phyloP scores from a whole-genome alignment of 1,140 invertebrate genomes.

The Philopotamus ludificatus region DNA sequence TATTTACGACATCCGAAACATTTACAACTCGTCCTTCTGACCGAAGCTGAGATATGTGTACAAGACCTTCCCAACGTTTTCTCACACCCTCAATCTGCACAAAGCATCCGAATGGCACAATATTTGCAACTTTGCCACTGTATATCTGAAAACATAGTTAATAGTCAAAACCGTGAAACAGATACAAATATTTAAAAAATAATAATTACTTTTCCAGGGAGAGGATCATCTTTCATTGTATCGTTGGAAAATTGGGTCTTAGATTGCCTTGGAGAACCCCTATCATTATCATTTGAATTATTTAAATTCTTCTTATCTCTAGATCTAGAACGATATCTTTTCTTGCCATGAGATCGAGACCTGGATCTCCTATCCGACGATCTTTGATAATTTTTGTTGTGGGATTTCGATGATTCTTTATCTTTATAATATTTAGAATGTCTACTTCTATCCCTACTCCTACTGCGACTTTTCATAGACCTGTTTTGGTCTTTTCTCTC shows the following conservation, averaged over 20 bases:
- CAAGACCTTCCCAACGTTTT: constrained; percentile 89
- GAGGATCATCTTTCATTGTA: constrained; percentile 64
- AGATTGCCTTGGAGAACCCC: constrained; percentile 28
- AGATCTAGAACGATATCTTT: constrained; percentile 45
- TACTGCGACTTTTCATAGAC: constrained; percentile 37
- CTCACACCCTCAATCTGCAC: constrained; percentile 91
- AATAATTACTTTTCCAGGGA: constrained; percentile 59
- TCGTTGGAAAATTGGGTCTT: constrained; percentile 41
- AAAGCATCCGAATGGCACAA: constrained; percentile 97
- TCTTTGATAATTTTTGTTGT: constrained; percentile 44
- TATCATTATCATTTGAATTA: constrained; percentile 21
- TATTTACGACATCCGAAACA: constrained; percentile 89
- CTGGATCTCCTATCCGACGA: constrained; percentile 46
- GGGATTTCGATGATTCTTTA: constrained; percentile 45
- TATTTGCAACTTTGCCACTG: constrained; percentile 90
- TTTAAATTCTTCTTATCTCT: constrained; percentile 43
- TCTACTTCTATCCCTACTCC: constrained; percentile 43
- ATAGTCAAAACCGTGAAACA: neutral
- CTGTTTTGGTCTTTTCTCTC: no score
- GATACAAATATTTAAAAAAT: constrained; percentile 7
- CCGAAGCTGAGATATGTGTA: constrained; percentile 95
- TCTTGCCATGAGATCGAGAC: constrained; percentile 48
- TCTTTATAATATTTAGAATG: no score
- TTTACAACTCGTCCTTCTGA: constrained; percentile 92
- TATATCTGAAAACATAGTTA: constrained; percentile 70